Evolutionary conservation across 2,888 invertebrate genomes (phyloP), one percentile per base, ranked within the genome.

Genomic region (Phlogophora meticulosa): DNA sequence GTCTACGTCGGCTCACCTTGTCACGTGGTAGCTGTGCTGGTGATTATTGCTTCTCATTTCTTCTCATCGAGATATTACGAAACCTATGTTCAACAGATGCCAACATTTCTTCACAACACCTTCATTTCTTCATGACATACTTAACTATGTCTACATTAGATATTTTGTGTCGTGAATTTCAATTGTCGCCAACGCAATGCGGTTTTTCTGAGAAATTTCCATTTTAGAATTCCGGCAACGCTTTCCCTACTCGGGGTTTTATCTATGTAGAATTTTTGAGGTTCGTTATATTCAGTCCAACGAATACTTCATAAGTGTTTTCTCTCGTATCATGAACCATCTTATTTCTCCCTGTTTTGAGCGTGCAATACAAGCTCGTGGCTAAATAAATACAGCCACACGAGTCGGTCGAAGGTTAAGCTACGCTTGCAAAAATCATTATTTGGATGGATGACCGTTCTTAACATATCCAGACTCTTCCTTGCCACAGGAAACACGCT

Each of bases 121-220:
- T n/a, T n/a, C n/a, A n/a, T n/a, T n/a, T n/a, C n/a, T n/a, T 22
- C 28, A 5, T 28, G 5, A 43, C 20, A 20, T 20, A 17, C 10
- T 40, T 53, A 20, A 32, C 20, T 32, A 28, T 15, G 28, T 32
- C 49, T 9, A 40, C 28, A 20, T 7, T 10, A 38, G 11, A 17
- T 38, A 28, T 15, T 11, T 59, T 52, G 32, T 36, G 49, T 20
- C 40, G 7, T 60, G 55, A 42, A 32, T 55, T 32, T 32, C 32
- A 56, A 55, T n/a, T 22, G 5, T n/a, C 13, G 2, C 22, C n/a
- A 55, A 42, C 10, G 20, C 11, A 56, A 4, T 56, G 32, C 22
- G 11, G 57, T 9, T 36, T 36, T 56, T 17, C 34, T 11, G 11
- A 15, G 24, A 45, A 36, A 11, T n/a, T 43, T 36, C 1, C 7